Base-by-base conservation (phyloP, 53 echinoderm and acorn worm genomes). In the Holothuria leucospilota region DNA sequence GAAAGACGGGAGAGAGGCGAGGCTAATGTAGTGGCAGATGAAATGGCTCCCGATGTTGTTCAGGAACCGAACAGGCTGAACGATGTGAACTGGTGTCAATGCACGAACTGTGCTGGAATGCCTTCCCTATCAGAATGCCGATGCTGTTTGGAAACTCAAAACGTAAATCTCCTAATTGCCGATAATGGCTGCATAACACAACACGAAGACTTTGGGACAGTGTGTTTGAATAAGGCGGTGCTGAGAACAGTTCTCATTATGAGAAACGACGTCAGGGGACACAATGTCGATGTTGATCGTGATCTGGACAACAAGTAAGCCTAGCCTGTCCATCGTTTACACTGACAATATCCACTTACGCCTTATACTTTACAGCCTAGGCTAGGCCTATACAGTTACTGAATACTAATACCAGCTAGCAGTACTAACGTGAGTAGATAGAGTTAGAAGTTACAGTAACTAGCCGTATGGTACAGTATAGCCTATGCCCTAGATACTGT, bases 171-270 rank as follows among this genome's bases (percentile, higher is more conserved):
- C 9, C 38, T 72, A 4, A 29, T 39, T 23, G 46, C 14, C 0
- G 73, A 34, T 38, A 72, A 29, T 29, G 46, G 73, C 39, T 72
- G 73, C 29, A 72, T 72, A 39, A 38, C 46, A 4, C 39, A 72
- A 8, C 73, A 72, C 46, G 39, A 38, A 39, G 73, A 34, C 20
- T 72, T 72, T 34, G 38, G 13, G 46, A 39, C 73, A 39, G 73
- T 72, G 73, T 72, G 73, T 34, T 72, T 72, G 46, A 72, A 72
- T 72, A 38, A 8, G 46, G 73, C 73, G 10, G 73, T 72, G 46
- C 73, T 72, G 20, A 72, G 73, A 20, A 8, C 73, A 14, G 73
- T 42, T 39, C 73, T 72, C 20, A 72, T 41, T 6, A 41, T 42
- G 39, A 38, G 73, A 38, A 72, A 8, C 46, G 73, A 72, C 46